Conservation (phyloP, 2,797 vertebrate genomes). For the Dryobates pubescens region DNA sequence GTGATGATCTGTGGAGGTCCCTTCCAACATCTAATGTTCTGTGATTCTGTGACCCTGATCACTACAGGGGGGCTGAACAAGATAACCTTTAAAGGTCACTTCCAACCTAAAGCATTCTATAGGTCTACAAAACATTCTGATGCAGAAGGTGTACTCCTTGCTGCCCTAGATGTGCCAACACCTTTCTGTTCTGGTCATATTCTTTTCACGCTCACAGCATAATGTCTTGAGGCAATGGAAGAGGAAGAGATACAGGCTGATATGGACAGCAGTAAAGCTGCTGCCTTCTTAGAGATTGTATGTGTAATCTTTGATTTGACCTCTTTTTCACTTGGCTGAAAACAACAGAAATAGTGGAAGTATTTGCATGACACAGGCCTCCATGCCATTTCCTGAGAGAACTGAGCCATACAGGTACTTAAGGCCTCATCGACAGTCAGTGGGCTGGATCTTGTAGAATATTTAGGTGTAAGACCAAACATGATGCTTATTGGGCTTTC, state of each 20-base stretch:
- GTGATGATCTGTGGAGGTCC: too few relatives aligned
- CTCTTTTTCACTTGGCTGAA: not conserved
- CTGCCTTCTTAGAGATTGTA: not conserved
- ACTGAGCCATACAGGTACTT: not conserved
- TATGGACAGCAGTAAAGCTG: not conserved
- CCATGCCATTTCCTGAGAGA: not conserved
- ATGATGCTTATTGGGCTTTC: not conserved
- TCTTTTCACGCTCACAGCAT: not conserved
- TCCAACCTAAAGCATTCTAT: too few relatives aligned
- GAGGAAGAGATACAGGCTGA: not conserved
- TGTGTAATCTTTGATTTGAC: fast-evolving
- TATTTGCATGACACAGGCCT: not conserved
- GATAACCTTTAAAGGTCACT: too few relatives aligned
- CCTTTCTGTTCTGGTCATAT: not conserved
- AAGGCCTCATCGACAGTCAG: not conserved
- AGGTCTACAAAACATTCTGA: not conserved
- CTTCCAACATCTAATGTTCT: too few relatives aligned
- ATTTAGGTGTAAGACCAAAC: not conserved
- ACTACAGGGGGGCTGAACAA: too few relatives aligned
- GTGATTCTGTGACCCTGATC: too few relatives aligned
- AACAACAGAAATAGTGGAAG: not conserved
- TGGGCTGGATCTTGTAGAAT: not conserved
- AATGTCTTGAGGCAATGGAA: not conserved
- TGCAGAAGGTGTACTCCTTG: not conserved
- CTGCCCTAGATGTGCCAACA: not conserved